Evolutionary conservation across 2,888 invertebrate genomes (phyloP), one percentile per base, ranked within the genome.

Genomic region (Athripsodes cinereus): DNA sequence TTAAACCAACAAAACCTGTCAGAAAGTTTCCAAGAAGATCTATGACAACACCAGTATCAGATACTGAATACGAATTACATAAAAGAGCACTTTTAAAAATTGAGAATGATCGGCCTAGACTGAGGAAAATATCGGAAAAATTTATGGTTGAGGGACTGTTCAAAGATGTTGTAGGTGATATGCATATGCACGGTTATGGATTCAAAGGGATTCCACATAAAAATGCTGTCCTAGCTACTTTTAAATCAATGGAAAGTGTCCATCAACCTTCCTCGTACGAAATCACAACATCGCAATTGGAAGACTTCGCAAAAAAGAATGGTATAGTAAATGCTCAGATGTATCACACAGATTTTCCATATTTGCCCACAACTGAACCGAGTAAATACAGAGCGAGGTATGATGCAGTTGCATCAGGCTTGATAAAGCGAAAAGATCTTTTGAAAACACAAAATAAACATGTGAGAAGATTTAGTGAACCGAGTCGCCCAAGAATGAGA

Each of bases 171-270:
- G 76, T 76, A 0, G 78, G 74, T 67, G 76, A 78, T 65, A 76
- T 78, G 1, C 74, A 71, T 66, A 66, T 75, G 13, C 76, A 76
- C 65, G 70, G 77, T 11, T 75, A 76, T 59, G 79, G 79, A n/a
- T 73, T 79, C 47, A 70, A 77, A 66, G 80, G 80, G 0, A 79
- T 80, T 64, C 79, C 80, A 22, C 74, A 79, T 66, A 79, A 78
- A 64, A 78, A 76, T 67, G 80, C 80, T 1, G 80, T 80, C 40
- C 69, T 80, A 20, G 78, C 78, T 67, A 70, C 80, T 0, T 78
- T 80, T 62, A 72, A 72, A 64, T 80, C 80, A 1, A 78, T 79
- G 75, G 79, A 79, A 66, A 78, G 76, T 62, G 64, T 79, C 49
- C 64, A 71, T 11, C 72, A 71, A 62, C 64, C 74, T 2, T 74